phyloP scores from a whole-genome alignment of 2,888 invertebrate species.

The Chrysotoxum bicinctum region DNA sequence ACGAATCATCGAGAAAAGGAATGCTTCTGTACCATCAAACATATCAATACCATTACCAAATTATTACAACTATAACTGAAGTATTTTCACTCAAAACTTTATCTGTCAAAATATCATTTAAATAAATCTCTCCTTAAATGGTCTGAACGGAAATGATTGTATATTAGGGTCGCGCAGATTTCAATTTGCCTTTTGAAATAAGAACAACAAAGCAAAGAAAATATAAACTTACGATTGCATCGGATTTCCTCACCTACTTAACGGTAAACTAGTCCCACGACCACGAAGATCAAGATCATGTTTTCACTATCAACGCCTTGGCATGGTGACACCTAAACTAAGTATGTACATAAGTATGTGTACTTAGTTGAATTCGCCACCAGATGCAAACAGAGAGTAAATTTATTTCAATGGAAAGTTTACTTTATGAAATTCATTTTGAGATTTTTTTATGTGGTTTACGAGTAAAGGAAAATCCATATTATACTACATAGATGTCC shows the following conservation, averaged over 20 bases:
- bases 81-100: background rate
- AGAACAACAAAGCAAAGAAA: background rate
- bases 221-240: slow-evolving; percentile 31
- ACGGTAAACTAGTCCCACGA: slow-evolving; percentile 59
- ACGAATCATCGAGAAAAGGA: too few relatives aligned
- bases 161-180: slow-evolving; percentile 25
- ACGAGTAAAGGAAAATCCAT: background rate
- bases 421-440: slow-evolving; percentile 8
- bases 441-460: background rate
- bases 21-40: too few relatives aligned
- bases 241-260: slow-evolving; percentile 66
- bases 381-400: background rate
- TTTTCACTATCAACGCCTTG: slow-evolving; percentile 66
- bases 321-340: slow-evolving; percentile 38
- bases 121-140: slow-evolving; percentile 20
- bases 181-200: slow-evolving; percentile 9
- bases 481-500: background rate
- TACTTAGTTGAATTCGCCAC: background rate
- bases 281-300: slow-evolving; percentile 65
- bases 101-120: background rate
- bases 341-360: background rate
- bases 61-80: too few relatives aligned
- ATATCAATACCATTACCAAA: too few relatives aligned
- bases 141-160: background rate
- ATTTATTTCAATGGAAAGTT: slow-evolving; percentile 33